Conservation (phyloP, 1,140 invertebrate genomes). For the Nasonia giraulti region DNA sequence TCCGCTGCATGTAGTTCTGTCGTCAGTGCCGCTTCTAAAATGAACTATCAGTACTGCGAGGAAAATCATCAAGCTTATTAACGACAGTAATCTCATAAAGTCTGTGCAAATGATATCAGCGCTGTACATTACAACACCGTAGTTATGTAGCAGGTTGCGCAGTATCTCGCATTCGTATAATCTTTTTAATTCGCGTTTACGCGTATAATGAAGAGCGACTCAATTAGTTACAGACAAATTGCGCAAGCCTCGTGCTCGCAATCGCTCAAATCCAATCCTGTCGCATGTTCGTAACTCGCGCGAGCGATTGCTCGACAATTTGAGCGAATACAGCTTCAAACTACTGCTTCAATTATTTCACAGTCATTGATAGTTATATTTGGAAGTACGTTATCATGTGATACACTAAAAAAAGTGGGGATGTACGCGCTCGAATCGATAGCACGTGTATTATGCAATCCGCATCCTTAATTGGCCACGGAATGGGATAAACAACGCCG, state of each 20-base stretch:
- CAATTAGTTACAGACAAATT: slow-evolving; percentile 45
- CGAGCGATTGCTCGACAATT: too few relatives aligned
- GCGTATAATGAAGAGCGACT: slow-evolving; percentile 34
- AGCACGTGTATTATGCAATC: too few relatives aligned
- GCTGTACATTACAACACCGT: too few relatives aligned
- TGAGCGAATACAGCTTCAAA: neutral
- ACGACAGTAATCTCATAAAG: slow-evolving; percentile 4
- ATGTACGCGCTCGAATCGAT: too few relatives aligned
- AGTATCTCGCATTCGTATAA: neutral
- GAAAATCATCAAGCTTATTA: neutral
- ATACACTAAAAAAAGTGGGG: neutral
- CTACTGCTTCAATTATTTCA: too few relatives aligned
- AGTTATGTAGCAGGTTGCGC: too few relatives aligned
- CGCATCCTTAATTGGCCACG: too few relatives aligned
- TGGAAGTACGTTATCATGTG: neutral
- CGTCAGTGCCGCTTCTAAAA: neutral
- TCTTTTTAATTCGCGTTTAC: slow-evolving; percentile 4
- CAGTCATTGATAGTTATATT: neutral
- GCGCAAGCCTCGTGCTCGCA: slow-evolving; percentile 19
- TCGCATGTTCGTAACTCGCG: neutral
- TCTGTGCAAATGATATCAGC: neutral
- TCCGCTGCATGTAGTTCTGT: neutral
- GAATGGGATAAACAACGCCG: too few relatives aligned
- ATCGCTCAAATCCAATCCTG: slow-evolving; percentile 54
- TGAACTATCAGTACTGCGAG: neutral